A percentile compares a stretch with the other conserved stretches of the same genome.
phyloP scores from a whole-genome alignment of 2,888 invertebrate genomes.

The Eumerus sabulonum region DNA sequence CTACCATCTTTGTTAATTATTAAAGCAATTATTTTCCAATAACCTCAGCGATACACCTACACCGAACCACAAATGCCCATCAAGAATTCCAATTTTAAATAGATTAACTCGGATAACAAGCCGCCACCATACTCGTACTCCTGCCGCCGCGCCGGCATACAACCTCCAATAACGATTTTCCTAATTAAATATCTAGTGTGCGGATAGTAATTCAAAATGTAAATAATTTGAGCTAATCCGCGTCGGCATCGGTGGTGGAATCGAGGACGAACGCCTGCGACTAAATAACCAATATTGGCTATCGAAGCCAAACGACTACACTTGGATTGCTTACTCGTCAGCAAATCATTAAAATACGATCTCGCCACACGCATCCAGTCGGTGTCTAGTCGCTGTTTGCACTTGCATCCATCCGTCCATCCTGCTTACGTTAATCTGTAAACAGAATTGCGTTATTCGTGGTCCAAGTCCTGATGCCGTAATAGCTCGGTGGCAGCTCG shows the following conservation, averaged over 20 bases:
- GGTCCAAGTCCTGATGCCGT: constrained; percentile 5
- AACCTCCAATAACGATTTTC: constrained; percentile 38
- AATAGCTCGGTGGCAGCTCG: constrained; percentile 14
- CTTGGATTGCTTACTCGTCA: constrained; percentile 51
- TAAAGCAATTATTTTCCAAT: no score
- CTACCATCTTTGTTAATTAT: no score
- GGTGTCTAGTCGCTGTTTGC: constrained; percentile 3
- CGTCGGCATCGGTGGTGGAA: not conserved
- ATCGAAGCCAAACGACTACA: constrained; percentile 35
- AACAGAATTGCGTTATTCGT: constrained; percentile 20
- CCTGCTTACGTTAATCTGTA: constrained; percentile 30
- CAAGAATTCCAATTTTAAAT: constrained; percentile 45
- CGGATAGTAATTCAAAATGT: constrained; percentile 44
- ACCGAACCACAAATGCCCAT: not conserved
- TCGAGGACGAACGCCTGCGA: constrained; percentile 12
- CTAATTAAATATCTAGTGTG: constrained; percentile 47
- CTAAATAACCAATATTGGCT: constrained; percentile 56
- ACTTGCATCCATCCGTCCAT: constrained; percentile 6
- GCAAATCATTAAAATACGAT: constrained; percentile 57
- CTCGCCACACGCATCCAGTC: constrained; percentile 38
- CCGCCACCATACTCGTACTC: no score
- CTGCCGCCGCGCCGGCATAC: not conserved
- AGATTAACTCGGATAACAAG: constrained; percentile 34
- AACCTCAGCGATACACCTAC: no score
- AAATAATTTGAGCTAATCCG: constrained; percentile 43